These are phyloP conservation scores for Pagetopsis macropterus DNA, from an alignment of 2,797 vertebrate species.

Conservation along the genomic window DNA sequence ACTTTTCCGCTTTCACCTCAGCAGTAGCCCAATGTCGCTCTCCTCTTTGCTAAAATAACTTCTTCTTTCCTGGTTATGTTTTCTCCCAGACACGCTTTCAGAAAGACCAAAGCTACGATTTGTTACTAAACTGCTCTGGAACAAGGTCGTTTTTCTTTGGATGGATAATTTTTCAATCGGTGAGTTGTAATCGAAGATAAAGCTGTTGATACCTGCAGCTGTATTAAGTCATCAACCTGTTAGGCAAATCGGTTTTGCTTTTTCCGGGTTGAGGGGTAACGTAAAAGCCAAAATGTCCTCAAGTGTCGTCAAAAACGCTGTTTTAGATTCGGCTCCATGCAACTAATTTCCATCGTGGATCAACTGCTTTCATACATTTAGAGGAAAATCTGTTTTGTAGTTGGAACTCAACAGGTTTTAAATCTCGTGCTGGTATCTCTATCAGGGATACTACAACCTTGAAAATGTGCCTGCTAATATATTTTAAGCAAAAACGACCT, in stretches of 20 bases:
- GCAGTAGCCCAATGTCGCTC: constrained; percentile 17
- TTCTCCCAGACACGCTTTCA: constrained; percentile 27
- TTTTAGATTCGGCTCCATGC: not conserved
- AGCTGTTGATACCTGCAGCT: not conserved
- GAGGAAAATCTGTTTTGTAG: not conserved
- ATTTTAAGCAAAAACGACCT: not conserved
- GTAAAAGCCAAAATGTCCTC: not conserved
- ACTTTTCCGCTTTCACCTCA: constrained; percentile 52
- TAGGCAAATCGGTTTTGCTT: constrained; percentile 2
- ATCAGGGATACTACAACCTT: not conserved
- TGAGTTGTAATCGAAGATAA: constrained; percentile 55
- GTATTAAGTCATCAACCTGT: constrained; percentile 23
- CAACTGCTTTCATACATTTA: not conserved
- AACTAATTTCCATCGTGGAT: not conserved
- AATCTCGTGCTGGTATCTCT: constrained; percentile 16
- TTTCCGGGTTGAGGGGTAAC: not conserved
- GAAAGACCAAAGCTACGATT: constrained; percentile 47
- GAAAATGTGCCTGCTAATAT: not conserved
- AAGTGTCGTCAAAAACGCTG: not conserved
- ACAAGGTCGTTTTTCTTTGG: constrained; percentile 50
- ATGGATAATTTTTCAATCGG: constrained; percentile 71
- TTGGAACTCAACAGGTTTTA: constrained; percentile 79
- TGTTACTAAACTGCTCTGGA: constrained; percentile 48
- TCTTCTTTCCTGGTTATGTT: constrained; percentile 36
- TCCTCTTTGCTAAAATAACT: constrained; percentile 60